Evolutionary conservation across 2,113 vertebrate species (phyloP).

Genomic region (Nansenia antarctica): DNA sequence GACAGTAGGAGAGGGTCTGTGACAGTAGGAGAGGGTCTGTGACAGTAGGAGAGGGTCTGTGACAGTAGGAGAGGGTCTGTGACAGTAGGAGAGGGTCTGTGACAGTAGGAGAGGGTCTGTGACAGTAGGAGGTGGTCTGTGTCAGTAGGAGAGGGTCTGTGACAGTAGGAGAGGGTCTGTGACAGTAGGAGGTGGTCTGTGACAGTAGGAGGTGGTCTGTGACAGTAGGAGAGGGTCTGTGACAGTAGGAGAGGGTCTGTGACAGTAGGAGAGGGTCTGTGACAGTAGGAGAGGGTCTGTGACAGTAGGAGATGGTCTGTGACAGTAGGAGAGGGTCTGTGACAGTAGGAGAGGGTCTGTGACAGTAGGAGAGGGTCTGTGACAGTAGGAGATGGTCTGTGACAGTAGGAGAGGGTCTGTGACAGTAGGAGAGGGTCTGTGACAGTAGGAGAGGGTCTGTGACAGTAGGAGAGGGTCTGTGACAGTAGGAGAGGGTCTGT

Average conservation of each 20-base stretch:
- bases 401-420: background rate
- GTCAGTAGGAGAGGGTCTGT: conserved; percentile 23
- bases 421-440: no score
- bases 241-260: no score
- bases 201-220: conserved; percentile 25
- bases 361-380: no score
- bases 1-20: no score
- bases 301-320: no score
- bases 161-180: background rate
- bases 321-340: conserved; percentile 24
- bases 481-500: no score
- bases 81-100: conserved; percentile 24
- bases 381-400: conserved; percentile 24
- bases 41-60: background rate
- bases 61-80: no score
- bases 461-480: background rate
- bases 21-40: conserved; percentile 24
- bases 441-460: conserved; percentile 24
- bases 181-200: no score
- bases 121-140: no score
- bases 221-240: background rate
- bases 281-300: background rate
- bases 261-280: conserved; percentile 24
- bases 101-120: background rate
- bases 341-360: background rate